These are phyloP conservation scores for Eilema caniola DNA, from an alignment of 2,888 invertebrate species.

Conservation along the genomic window DNA sequence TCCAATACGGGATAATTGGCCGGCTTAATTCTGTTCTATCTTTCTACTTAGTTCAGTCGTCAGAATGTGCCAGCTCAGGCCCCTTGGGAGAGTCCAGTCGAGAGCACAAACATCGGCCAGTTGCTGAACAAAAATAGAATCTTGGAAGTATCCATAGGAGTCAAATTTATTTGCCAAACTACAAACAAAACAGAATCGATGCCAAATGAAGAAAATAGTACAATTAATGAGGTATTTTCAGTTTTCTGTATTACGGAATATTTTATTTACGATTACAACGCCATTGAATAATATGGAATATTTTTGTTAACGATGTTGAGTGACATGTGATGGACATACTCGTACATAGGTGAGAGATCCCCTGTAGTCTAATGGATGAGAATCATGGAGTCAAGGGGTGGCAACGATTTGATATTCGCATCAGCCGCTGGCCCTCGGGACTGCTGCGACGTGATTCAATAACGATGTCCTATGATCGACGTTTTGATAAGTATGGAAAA, in stretches of 20 bases:
- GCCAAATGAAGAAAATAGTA: constrained; percentile 76
- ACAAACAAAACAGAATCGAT: constrained; percentile 61
- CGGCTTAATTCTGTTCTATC: constrained; percentile 87
- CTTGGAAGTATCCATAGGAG: constrained; percentile 66
- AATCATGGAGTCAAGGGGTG: constrained; percentile 81
- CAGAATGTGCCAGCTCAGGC: constrained; percentile 86
- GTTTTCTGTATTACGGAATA: constrained; percentile 57
- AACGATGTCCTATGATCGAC: constrained; percentile 68
- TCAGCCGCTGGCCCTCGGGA: constrained; percentile 77
- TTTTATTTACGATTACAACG: constrained; percentile 38
- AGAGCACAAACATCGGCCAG: constrained; percentile 72
- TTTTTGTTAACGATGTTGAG: constrained; percentile 50
- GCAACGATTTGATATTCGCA: constrained; percentile 84
- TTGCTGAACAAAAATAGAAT: constrained; percentile 74
- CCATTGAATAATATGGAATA: constrained; percentile 34
- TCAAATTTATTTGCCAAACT: constrained; percentile 63
- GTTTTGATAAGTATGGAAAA: constrained; percentile 71
- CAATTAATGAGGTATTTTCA: constrained; percentile 78
- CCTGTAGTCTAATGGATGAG: constrained; percentile 77
- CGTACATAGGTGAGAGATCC: constrained; percentile 71
- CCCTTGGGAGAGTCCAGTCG: constrained; percentile 83
- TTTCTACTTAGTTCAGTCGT: constrained; percentile 87
- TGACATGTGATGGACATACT: constrained; percentile 66
- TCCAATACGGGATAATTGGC: constrained; percentile 88
- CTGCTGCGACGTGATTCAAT: constrained; percentile 76